Base-by-base conservation (phyloP, 1,140 invertebrate species). In the Drosophila lowei region DNA sequence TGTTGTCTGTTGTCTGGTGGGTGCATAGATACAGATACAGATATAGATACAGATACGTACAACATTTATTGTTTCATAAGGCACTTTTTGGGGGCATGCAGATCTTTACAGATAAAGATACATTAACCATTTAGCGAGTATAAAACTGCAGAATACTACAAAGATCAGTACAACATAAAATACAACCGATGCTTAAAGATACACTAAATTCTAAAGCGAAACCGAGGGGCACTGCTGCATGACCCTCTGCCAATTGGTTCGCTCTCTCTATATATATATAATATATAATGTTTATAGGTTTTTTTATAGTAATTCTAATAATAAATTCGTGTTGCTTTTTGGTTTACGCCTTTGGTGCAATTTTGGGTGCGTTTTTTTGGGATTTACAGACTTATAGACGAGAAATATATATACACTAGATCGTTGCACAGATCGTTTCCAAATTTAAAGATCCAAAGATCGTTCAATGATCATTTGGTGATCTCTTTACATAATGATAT, bases 11-110 rank as follows among this genome's bases (percentile, higher is more conserved):
- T 49, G 2, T 18, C 53, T 57, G 57, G 42, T 54, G 34, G 9
- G 34, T 38, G 34, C 34, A 38, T 38, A 38, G 34, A 38, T 38
- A 38, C 11, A 57, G 15, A 18, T 60, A 38, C 18, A 44, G n/a
- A 50, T 62, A 28, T 61, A 63, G 50, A 43, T 21, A 44, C 68
- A 56, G 75, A 53, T 68, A 61, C 61, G 47, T 73, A 73, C 72
- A 80, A 86, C 77, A 86, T 85, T 85, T 85, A 85, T 85, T 85
- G 53, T 86, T 74, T 56, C 59, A 70, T 66, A 77, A 86, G 81
- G 77, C 80, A 86, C 81, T 65, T 38, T 38, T 13, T 5, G 3
- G 34, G 30, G 30, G 79, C 79, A 78, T 79, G 65, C 75, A 79
- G 59, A 54, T 4, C 11, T 11, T 4, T 38, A 52, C 59, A 13